A percentile compares a stretch with the other conserved stretches of the same genome.
Evolutionary conservation across 2,797 vertebrate species (phyloP).

Genomic region (Peromyscus melanophrys): DNA sequence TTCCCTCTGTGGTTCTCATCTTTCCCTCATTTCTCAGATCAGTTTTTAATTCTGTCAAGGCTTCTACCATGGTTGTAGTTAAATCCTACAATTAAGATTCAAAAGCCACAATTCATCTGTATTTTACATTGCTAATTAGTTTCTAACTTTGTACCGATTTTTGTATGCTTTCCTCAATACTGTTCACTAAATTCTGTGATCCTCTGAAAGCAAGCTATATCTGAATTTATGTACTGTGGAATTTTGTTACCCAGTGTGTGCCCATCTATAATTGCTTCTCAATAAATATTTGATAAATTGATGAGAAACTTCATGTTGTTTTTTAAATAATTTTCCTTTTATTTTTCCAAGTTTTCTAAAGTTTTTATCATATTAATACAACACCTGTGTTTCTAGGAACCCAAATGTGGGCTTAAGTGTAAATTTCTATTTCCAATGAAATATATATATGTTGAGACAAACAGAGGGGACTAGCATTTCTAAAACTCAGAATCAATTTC

Average conservation of each 20-base stretch:
- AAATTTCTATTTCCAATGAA: background rate
- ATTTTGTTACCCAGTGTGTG: background rate
- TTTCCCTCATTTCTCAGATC: background rate
- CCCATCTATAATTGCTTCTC: background rate
- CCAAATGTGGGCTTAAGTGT: background rate
- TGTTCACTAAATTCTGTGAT: background rate
- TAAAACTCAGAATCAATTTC: background rate
- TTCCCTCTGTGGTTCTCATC: background rate
- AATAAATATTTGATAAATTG: slow-evolving; percentile 20
- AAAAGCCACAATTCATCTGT: background rate
- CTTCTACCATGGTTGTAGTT: background rate
- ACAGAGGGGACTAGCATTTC: background rate
- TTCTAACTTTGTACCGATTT: slow-evolving; percentile 6
- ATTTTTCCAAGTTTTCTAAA: background rate
- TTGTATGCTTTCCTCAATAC: background rate
- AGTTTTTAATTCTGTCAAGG: background rate
- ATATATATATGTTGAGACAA: background rate
- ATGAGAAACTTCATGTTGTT: background rate
- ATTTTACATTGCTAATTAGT: background rate
- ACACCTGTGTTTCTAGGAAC: background rate
- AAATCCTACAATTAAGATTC: background rate
- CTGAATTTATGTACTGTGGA: background rate
- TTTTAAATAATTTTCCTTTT: background rate
- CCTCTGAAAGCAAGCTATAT: background rate
- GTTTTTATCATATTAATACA: background rate